Conservation (phyloP, 2,888 invertebrate species). For the Cryptophagus acutangulus region DNA sequence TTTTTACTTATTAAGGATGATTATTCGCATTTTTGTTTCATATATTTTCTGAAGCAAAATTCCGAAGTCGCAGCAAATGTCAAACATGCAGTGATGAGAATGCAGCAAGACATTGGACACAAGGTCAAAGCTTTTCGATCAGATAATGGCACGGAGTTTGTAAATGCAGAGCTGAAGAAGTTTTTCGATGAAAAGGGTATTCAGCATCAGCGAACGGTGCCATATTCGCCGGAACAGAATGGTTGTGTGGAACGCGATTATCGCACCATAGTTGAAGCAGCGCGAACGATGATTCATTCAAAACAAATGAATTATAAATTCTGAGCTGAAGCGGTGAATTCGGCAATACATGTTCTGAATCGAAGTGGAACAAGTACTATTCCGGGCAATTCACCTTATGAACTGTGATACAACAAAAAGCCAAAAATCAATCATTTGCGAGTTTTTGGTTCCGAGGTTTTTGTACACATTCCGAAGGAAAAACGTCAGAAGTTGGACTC, state of each 20-base stretch:
- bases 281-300: conserved; percentile 15
- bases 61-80: conserved; percentile 13
- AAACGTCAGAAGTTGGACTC: conserved; percentile 14
- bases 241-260: conserved; percentile 14
- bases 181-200: conserved; percentile 11
- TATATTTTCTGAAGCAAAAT: conserved; percentile 21
- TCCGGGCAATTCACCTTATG: neutral
- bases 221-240: conserved; percentile 15
- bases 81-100: conserved; percentile 6
- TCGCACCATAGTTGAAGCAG: conserved; percentile 17
- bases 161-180: conserved; percentile 12
- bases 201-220: conserved; percentile 6
- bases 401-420: conserved; percentile 16
- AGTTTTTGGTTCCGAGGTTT: conserved; percentile 23
- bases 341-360: neutral
- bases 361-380: neutral
- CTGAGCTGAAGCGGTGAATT: conserved; percentile 2
- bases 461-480: conserved; percentile 14
- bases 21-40: conserved; percentile 16
- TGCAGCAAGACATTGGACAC: conserved; percentile 15
- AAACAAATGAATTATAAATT: conserved; percentile 10
- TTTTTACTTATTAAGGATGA: conserved; percentile 21
- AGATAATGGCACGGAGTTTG: conserved; percentile 15
- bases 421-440: conserved; percentile 19
- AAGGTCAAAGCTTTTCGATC: conserved; percentile 7